Percentiles rank a stretch among this genome's conserved stretches.
Evolutionary conservation across 2,113 vertebrate genomes (phyloP).

Genomic region (zebrafish (Danio rerio)): GRCz12tu NC_133186.1:21913501-21914000

Average conservation of each 20-base stretch:
- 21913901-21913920: background rate
- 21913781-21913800: background rate
- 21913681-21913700: background rate
- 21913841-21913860: background rate
- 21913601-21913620: constrained; percentile 45
- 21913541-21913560: background rate
- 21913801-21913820: background rate
- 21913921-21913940: background rate
- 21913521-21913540: background rate
- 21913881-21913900: background rate
- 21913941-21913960: constrained; percentile 3
- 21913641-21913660: constrained; percentile 44
- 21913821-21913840: constrained; percentile 13
- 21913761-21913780: background rate
- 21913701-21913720: background rate
- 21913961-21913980: constrained; percentile 7
- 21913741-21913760: background rate
- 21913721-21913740: background rate
- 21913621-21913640: constrained; percentile 25
- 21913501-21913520: constrained; percentile 5
- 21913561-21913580: constrained; percentile 16
- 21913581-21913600: constrained; percentile 13
- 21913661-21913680: background rate
- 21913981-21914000: constrained; percentile 39
- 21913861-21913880: background rate